phyloP scores from a whole-genome alignment of 2,888 invertebrate genomes.

The Macrophya alboannulata region DNA sequence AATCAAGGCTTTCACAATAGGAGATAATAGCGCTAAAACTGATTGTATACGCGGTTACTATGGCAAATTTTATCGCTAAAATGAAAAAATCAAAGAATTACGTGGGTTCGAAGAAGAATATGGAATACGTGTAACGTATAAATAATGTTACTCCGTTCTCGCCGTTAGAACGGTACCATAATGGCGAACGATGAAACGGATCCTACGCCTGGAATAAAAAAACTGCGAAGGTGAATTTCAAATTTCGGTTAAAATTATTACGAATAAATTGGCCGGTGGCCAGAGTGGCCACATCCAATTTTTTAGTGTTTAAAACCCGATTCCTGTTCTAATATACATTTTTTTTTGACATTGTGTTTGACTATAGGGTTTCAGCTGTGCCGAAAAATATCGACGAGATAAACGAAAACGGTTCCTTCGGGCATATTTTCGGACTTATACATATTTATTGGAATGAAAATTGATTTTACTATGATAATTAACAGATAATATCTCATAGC shows the following conservation, averaged over 20 bases:
- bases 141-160: background rate
- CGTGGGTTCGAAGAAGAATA: background rate
- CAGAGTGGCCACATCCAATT: background rate
- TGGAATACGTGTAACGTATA: too few species aligned
- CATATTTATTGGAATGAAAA: too few species aligned
- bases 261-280: conserved; percentile 56
- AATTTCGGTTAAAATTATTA: conserved; percentile 41
- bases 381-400: background rate
- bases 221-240: background rate
- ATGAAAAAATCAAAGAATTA: background rate
- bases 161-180: too few species aligned
- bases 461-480: background rate
- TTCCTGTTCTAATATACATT: background rate
- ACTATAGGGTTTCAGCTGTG: background rate
- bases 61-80: background rate
- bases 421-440: too few species aligned
- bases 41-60: background rate
- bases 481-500: conserved; percentile 7
- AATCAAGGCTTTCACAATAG: background rate
- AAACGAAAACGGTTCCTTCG: background rate
- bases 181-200: background rate
- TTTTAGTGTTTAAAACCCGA: background rate
- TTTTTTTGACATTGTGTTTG: background rate
- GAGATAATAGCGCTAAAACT: background rate
- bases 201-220: background rate